A percentile compares a stretch with the other conserved stretches of the same genome.
These are phyloP conservation scores for Hylaea fasciaria DNA, from an alignment of 2,888 invertebrate species.

Conservation along the genomic window DNA sequence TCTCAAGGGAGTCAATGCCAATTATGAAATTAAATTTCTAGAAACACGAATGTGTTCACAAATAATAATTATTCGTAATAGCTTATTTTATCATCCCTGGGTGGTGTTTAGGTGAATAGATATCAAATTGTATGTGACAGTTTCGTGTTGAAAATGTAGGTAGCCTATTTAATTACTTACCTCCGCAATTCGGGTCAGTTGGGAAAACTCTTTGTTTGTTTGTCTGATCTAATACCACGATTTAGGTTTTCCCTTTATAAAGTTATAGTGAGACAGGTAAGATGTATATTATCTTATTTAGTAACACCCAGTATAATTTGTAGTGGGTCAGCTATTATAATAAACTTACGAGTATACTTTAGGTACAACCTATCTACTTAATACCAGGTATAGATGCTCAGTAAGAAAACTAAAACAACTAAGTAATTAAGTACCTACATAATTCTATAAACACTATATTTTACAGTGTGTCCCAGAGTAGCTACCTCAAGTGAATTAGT, in stretches of 20 bases:
- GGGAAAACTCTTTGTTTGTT: not conserved
- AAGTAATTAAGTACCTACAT: too few relatives aligned
- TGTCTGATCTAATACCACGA: not conserved
- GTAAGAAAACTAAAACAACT: too few relatives aligned
- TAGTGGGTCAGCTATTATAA: too few relatives aligned
- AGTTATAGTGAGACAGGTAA: not conserved
- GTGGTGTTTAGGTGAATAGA: not conserved
- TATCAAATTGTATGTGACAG: not conserved
- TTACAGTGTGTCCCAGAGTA: too few relatives aligned
- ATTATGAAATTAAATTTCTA: constrained; percentile 48
- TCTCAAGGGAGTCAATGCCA: constrained; percentile 37
- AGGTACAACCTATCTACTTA: too few relatives aligned
- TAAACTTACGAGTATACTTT: too few relatives aligned
- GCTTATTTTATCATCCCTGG: constrained; percentile 19
- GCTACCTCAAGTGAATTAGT: too few relatives aligned
- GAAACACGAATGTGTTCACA: constrained; percentile 32
- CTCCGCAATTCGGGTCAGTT: not conserved
- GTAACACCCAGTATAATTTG: too few relatives aligned
- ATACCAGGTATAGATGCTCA: too few relatives aligned
- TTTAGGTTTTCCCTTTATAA: too few relatives aligned
- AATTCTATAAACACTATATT: too few relatives aligned
- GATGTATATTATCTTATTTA: not conserved
- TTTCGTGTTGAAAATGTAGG: constrained; percentile 1
- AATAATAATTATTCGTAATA: constrained; percentile 19
- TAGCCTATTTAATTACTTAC: not conserved